These are phyloP conservation scores for Calosoma granatense DNA, from an alignment of 1,140 invertebrate genomes.

Conservation along the genomic window DNA sequence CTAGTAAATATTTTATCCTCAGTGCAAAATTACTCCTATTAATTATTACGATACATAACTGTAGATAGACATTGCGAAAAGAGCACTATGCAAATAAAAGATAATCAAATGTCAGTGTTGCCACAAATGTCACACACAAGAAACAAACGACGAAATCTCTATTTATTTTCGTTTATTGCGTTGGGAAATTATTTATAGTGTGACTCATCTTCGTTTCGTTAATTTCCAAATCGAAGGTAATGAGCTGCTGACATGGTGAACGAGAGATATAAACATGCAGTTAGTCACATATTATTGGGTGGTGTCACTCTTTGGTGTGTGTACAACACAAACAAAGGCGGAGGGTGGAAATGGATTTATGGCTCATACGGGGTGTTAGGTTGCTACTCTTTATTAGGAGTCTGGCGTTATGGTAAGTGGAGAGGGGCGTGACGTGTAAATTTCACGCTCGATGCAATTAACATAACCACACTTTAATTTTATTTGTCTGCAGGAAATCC, in stretches of 20 bases:
- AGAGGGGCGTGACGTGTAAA: background rate
- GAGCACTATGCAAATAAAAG: too few species aligned
- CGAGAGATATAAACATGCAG: background rate
- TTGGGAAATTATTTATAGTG: too few species aligned
- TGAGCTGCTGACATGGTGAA: too few species aligned
- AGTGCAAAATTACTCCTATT: too few species aligned
- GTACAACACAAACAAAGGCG: background rate
- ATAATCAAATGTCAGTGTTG: background rate
- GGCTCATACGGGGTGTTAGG: background rate
- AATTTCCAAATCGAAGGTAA: too few species aligned
- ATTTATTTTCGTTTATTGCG: too few species aligned
- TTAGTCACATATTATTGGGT: background rate
- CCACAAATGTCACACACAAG: too few species aligned
- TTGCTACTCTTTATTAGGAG: background rate
- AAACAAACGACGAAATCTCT: too few species aligned
- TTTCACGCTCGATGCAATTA: background rate
- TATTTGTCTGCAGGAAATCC: conserved; percentile 1
- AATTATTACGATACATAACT: too few species aligned
- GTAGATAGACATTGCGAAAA: too few species aligned
- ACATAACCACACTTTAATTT: background rate
- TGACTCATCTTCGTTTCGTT: too few species aligned
- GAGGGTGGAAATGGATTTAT: background rate
- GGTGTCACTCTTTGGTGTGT: background rate
- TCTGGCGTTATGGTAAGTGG: background rate
- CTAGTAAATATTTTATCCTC: background rate